Conservation (phyloP, 2,113 vertebrate genomes). For the Anhinga rufa region DNA sequence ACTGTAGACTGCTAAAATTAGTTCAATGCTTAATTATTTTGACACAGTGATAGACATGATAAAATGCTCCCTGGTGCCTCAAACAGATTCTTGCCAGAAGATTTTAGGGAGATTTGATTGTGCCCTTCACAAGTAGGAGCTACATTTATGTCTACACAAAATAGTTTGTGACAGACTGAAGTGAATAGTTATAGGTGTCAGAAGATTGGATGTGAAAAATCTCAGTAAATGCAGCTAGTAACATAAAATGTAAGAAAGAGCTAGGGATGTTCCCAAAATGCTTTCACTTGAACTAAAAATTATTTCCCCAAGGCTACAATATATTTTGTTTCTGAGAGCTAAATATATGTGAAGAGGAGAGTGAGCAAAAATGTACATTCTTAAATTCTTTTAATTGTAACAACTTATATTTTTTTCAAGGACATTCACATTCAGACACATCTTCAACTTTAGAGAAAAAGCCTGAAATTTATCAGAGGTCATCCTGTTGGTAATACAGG, state of each 20-base stretch:
- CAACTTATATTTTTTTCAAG: background rate
- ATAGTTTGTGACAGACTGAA: background rate
- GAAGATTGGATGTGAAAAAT: background rate
- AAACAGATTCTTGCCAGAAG: background rate
- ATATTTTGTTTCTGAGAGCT: background rate
- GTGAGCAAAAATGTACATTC: background rate
- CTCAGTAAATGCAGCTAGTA: background rate
- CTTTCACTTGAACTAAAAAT: background rate
- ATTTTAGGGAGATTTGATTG: background rate
- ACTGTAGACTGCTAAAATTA: background rate
- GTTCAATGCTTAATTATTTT: background rate
- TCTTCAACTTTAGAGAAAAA: background rate
- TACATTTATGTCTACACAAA: background rate
- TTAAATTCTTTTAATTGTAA: background rate
- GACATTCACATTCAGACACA: background rate
- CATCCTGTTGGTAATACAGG: background rate
- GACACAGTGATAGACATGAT: background rate
- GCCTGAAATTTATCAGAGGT: background rate
- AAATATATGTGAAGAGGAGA: background rate
- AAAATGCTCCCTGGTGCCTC: background rate
- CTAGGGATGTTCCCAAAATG: background rate
- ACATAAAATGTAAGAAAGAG: background rate
- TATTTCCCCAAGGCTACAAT: background rate
- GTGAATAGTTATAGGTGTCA: background rate
- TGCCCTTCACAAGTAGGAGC: background rate